phyloP scores from a whole-genome alignment of 1,140 invertebrate genomes.

The Colletes latitarsis region DNA sequence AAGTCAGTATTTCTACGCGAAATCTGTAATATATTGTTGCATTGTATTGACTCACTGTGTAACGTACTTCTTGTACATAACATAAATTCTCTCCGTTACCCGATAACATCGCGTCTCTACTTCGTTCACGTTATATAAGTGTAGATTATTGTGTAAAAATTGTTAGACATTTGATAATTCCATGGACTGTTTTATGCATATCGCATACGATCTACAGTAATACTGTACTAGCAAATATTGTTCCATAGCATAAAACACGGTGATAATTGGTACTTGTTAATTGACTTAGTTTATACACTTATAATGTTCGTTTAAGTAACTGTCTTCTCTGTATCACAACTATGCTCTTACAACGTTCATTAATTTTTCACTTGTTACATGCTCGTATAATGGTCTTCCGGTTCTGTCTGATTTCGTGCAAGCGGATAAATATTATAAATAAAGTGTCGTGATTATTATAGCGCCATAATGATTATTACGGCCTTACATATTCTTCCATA shows the following conservation, averaged over 20 bases:
- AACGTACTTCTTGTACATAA: conserved; percentile 10
- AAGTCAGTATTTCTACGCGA: not conserved
- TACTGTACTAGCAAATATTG: conserved; percentile 41
- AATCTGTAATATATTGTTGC: no score
- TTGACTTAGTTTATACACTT: conserved; percentile 71
- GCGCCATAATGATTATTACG: conserved; percentile 3
- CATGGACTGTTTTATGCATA: conserved; percentile 36
- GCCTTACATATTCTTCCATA: conserved; percentile 7
- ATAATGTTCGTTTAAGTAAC: conserved; percentile 33
- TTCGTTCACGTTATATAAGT: conserved; percentile 14
- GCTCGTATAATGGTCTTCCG: not conserved
- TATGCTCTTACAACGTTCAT: not conserved
- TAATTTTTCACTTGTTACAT: conserved; percentile 1
- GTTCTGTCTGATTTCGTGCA: not conserved
- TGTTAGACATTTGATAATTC: conserved; percentile 37
- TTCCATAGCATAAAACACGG: conserved; percentile 32
- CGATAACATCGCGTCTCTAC: not conserved
- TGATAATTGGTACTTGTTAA: conserved; percentile 58
- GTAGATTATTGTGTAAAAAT: conserved; percentile 48
- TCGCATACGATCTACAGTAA: conserved; percentile 23
- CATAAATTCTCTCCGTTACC: conserved; percentile 3
- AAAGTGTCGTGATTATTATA: conserved; percentile 21
- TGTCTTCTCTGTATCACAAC: conserved; percentile 44
- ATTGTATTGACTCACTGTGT: not conserved
- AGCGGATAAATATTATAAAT: conserved; percentile 42